Conservation (phyloP, 2,113 vertebrate genomes). For the Mobula hypostoma region DNA sequence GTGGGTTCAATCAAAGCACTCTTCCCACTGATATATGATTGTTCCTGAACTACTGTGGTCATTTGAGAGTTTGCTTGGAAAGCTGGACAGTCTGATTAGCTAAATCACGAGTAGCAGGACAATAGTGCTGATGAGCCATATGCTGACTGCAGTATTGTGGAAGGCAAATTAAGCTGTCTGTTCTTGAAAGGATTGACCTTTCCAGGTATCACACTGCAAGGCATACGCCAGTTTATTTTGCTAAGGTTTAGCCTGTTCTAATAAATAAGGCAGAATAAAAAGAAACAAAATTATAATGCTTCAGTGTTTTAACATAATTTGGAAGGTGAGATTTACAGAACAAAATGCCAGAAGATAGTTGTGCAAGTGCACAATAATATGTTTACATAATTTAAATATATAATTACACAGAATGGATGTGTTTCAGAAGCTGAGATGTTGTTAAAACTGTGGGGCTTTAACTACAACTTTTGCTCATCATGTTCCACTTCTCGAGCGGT, state of each 20-base stretch:
- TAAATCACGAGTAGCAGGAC: not conserved
- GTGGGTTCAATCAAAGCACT: not conserved
- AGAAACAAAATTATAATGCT: not conserved
- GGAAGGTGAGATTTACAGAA: not conserved
- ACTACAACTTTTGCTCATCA: not conserved
- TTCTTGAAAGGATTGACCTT: not conserved
- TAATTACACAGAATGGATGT: not conserved
- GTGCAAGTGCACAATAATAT: not conserved
- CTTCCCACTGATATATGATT: not conserved
- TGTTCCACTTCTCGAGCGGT: not conserved
- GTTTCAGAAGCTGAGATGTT: not conserved
- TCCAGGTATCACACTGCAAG: not conserved
- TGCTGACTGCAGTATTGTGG: not conserved
- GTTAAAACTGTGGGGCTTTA: not conserved
- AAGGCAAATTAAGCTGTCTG: not conserved
- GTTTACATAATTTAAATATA: not conserved
- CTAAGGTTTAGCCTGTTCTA: not conserved
- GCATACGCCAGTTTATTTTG: not conserved
- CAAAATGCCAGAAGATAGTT: not conserved
- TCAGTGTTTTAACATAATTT: not conserved
- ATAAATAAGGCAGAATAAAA: not conserved
- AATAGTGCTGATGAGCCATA: not conserved
- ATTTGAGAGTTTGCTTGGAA: not conserved
- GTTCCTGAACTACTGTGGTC: not conserved
- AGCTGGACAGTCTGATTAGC: not conserved